Conservation (phyloP, 2,113 vertebrate species). For the Takifugu bimaculatus region DNA sequence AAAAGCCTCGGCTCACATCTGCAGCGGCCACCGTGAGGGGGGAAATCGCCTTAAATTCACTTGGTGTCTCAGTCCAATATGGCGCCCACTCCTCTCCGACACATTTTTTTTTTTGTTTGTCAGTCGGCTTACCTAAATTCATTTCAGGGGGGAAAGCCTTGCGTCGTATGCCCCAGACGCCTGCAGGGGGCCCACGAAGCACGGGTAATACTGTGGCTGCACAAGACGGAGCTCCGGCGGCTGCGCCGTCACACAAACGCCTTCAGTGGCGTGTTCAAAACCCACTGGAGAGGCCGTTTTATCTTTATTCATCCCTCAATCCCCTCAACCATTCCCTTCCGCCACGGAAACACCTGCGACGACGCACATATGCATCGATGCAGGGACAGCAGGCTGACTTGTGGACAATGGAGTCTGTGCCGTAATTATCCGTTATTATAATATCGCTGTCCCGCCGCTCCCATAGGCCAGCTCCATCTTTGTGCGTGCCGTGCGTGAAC, state of each 20-base stretch:
- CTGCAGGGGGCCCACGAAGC: slow-evolving; percentile 70
- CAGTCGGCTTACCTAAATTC: slow-evolving; percentile 71
- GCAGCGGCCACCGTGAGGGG: slow-evolving; percentile 12
- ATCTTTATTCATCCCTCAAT: background rate
- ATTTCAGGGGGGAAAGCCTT: slow-evolving; percentile 42
- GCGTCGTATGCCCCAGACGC: slow-evolving; percentile 51
- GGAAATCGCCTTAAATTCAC: slow-evolving; percentile 31
- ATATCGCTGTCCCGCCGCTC: slow-evolving; percentile 33
- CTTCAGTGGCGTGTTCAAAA: slow-evolving; percentile 4
- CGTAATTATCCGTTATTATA: slow-evolving; percentile 43
- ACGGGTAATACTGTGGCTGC: slow-evolving; percentile 31
- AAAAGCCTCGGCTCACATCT: slow-evolving; percentile 15
- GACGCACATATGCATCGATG: background rate
- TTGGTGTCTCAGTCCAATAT: slow-evolving; percentile 70
- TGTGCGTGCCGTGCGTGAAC: slow-evolving; percentile 6
- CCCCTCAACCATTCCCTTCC: background rate
- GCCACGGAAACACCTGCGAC: background rate
- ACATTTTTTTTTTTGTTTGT: slow-evolving; percentile 62
- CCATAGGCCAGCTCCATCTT: slow-evolving; percentile 10
- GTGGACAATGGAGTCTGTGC: slow-evolving; percentile 48
- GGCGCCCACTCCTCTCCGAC: slow-evolving; percentile 72
- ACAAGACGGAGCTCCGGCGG: slow-evolving; percentile 17
- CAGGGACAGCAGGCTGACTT: slow-evolving; percentile 18
- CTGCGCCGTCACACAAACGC: slow-evolving; percentile 41
- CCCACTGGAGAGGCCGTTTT: slow-evolving; percentile 4